These are phyloP conservation scores for Champsocephalus gunnari DNA, from an alignment of 2,797 vertebrate genomes.

Conservation along the genomic window DNA sequence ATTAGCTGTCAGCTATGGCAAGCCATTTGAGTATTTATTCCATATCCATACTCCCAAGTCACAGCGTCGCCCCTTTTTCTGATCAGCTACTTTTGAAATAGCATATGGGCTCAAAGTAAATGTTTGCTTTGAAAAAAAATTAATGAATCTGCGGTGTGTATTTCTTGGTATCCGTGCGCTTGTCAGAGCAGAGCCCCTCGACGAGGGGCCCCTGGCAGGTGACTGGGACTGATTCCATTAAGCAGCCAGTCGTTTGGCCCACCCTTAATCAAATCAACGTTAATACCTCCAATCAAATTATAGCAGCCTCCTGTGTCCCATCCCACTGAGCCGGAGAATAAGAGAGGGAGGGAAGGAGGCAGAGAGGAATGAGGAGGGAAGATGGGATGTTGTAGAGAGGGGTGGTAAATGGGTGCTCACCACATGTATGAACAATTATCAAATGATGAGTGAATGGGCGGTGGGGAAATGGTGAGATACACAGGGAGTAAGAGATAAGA, in stretches of 20 bases:
- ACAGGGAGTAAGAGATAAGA: neutral
- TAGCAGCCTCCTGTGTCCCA: slow-evolving; percentile 70
- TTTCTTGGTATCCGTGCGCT: slow-evolving; percentile 23
- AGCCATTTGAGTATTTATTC: no score
- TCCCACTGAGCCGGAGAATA: slow-evolving; percentile 51
- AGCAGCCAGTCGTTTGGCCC: slow-evolving; percentile 74
- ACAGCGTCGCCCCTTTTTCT: slow-evolving; percentile 3
- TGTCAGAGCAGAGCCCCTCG: slow-evolving; percentile 39
- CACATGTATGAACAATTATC: neutral
- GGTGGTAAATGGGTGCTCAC: neutral
- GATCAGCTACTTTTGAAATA: slow-evolving; percentile 8
- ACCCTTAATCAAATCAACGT: slow-evolving; percentile 77
- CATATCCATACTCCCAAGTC: neutral
- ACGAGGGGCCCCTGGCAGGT: slow-evolving; percentile 60
- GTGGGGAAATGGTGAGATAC: neutral
- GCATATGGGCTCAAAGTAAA: slow-evolving; percentile 3
- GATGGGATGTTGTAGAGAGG: neutral
- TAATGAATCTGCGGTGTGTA: slow-evolving; percentile 18
- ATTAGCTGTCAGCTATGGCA: slow-evolving; percentile 47
- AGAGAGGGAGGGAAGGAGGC: slow-evolving; percentile 16
- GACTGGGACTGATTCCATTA: slow-evolving; percentile 75
- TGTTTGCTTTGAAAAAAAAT: neutral
- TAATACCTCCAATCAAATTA: slow-evolving; percentile 78
- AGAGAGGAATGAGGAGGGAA: slow-evolving; percentile 8
- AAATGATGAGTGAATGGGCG: neutral